Conservation (phyloP, 2,797 vertebrate species). For the Enteromius mattozi region DNA sequence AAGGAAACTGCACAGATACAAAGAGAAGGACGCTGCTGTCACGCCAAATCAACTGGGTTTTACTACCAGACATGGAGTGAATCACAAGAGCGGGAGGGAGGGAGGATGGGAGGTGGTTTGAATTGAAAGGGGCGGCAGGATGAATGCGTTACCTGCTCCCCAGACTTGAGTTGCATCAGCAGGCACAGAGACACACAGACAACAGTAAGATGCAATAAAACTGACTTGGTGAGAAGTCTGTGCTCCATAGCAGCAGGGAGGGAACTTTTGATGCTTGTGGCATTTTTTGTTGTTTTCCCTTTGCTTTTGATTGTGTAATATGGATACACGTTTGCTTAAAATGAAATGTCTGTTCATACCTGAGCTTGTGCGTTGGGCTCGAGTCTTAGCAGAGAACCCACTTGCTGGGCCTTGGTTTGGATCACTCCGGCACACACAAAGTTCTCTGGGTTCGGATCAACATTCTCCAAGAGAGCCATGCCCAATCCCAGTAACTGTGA, state of each 20-base stretch:
- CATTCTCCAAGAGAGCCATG: slow-evolving; percentile 88
- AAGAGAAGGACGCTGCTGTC: slow-evolving; percentile 37
- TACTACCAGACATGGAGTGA: slow-evolving; percentile 40
- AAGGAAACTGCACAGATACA: slow-evolving; percentile 38
- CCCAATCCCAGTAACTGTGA: slow-evolving; percentile 87
- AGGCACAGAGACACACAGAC: slow-evolving; percentile 63
- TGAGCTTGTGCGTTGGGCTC: slow-evolving; percentile 93
- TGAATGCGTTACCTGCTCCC: slow-evolving; percentile 64
- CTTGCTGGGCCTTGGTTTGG: slow-evolving; percentile 90
- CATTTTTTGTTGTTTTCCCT: neutral
- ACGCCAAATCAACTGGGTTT: slow-evolving; percentile 48
- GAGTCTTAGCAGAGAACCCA: slow-evolving; percentile 90
- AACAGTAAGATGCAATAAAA: slow-evolving; percentile 60
- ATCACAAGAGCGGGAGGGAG: slow-evolving; percentile 10
- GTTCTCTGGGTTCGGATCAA: slow-evolving; percentile 93
- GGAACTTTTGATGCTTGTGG: slow-evolving; percentile 17
- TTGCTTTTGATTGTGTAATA: neutral
- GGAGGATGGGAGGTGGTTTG: slow-evolving; percentile 18
- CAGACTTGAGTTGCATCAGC: slow-evolving; percentile 63
- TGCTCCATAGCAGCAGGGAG: slow-evolving; percentile 18
- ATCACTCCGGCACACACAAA: slow-evolving; percentile 93
- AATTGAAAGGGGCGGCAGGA: slow-evolving; percentile 31
- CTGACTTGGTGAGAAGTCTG: slow-evolving; percentile 35
- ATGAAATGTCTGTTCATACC: slow-evolving; percentile 69
- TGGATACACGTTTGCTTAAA: neutral